These are phyloP conservation scores for Drosophila greeni DNA, from an alignment of 2,888 invertebrate species.

Conservation along the genomic window DNA sequence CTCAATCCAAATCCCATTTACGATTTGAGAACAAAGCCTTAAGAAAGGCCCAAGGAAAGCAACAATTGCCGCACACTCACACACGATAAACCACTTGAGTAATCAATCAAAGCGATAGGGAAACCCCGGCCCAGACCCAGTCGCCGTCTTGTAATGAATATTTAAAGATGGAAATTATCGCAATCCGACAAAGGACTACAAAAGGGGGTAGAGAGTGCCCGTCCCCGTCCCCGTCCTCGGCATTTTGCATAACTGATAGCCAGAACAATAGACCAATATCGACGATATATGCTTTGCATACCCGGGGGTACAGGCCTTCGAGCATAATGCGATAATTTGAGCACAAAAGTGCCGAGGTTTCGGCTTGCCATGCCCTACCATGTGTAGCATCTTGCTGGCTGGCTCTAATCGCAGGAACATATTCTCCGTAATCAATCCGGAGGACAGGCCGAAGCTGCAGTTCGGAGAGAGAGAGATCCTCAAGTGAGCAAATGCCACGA, in stretches of 20 bases:
- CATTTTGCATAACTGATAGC: constrained; percentile 71
- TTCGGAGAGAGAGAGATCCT: constrained; percentile 36
- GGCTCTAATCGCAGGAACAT: constrained; percentile 52
- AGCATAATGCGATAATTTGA: constrained; percentile 64
- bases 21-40: constrained; percentile 46
- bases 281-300: constrained; percentile 52
- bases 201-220: constrained; percentile 20
- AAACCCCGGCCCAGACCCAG: constrained; percentile 24
- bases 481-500: constrained; percentile 63
- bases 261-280: constrained; percentile 69
- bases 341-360: constrained; percentile 58
- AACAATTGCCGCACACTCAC: constrained; percentile 52
- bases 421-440: constrained; percentile 64
- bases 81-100: constrained; percentile 70
- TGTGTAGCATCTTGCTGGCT: constrained; percentile 49
- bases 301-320: constrained; percentile 6
- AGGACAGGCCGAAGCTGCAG: constrained; percentile 6
- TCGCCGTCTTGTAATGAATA: constrained; percentile 68
- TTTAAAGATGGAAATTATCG: constrained; percentile 70
- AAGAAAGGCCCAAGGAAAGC: constrained; percentile 38
- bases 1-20: constrained; percentile 19
- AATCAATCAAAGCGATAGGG: constrained; percentile 70
- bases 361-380: constrained; percentile 3
- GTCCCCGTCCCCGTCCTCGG: constrained; percentile 9
- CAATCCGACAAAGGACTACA: constrained; percentile 38